phyloP scores from a whole-genome alignment of 2,888 invertebrate genomes.

The Cephus nigrinus region DNA sequence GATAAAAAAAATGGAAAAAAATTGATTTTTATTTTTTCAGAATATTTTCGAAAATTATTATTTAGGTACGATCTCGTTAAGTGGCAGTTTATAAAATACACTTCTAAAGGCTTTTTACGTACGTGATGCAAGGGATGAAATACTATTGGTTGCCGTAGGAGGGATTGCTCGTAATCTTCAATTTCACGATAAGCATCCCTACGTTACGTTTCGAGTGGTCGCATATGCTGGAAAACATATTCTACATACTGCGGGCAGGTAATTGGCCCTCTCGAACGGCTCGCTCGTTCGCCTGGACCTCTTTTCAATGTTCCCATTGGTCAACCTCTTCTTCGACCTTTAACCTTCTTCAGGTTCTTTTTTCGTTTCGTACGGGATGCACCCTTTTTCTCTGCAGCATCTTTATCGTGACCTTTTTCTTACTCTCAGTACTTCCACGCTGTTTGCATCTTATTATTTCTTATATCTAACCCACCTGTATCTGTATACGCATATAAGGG shows the following conservation, averaged over 20 bases:
- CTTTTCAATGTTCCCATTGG: constrained; percentile 55
- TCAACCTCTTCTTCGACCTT: constrained; percentile 18
- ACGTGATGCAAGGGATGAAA: neutral
- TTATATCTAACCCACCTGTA: neutral
- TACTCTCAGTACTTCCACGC: neutral
- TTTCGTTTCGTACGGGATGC: neutral
- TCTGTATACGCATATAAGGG: neutral
- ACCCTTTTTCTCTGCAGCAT: neutral
- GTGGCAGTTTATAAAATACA: neutral
- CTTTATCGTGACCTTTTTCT: neutral
- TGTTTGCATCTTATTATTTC: neutral
- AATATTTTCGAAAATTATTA: neutral
- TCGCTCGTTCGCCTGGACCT: constrained; percentile 37
- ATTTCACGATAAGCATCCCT: neutral
- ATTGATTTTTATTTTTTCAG: neutral
- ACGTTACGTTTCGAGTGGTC: constrained; percentile 6
- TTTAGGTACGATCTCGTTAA: too few relatives aligned
- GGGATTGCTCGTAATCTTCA: neutral
- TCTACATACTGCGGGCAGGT: constrained; percentile 38
- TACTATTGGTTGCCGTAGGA: neutral
- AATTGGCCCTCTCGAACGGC: constrained; percentile 65
- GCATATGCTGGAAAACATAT: constrained; percentile 33
- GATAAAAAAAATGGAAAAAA: neutral
- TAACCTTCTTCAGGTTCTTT: constrained; percentile 16
- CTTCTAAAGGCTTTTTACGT: neutral